phyloP scores from a whole-genome alignment of 2,113 vertebrate species.

The Neomonachus schauinslandi region DNA sequence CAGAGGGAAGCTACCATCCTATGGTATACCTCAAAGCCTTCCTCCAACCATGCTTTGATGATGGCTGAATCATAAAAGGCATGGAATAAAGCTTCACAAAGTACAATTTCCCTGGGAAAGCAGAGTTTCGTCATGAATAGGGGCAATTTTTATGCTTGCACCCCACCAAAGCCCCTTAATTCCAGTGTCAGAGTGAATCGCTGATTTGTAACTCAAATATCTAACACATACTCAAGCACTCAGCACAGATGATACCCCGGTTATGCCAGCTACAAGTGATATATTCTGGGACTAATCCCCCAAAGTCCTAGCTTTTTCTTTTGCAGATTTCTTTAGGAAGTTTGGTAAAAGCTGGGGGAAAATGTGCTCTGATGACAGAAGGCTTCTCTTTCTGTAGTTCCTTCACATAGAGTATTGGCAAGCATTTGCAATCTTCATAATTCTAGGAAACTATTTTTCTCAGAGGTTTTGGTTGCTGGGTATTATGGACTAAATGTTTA shows the following conservation, averaged over 20 bases:
- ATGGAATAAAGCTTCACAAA: background rate
- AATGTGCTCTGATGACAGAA: background rate
- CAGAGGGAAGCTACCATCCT: too few relatives aligned
- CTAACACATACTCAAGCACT: background rate
- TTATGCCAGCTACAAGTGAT: background rate
- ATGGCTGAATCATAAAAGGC: background rate
- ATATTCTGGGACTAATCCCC: background rate
- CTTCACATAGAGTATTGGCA: background rate
- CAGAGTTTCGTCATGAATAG: background rate
- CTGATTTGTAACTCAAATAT: background rate
- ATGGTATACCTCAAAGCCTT: background rate
- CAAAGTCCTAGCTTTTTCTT: background rate
- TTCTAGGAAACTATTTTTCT: conserved; percentile 6
- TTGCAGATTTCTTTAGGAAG: background rate
- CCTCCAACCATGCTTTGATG: background rate
- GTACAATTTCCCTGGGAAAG: background rate
- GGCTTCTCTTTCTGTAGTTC: background rate
- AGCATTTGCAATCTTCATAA: background rate
- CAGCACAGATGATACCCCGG: background rate
- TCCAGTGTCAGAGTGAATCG: background rate
- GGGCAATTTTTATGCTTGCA: background rate
- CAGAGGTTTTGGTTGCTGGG: background rate
- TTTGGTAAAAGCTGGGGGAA: background rate
- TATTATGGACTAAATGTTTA: background rate
- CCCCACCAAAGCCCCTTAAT: background rate